Percentiles rank a stretch among this genome's conserved stretches.
Conservation (phyloP, 2,888 invertebrate genomes). For the Camptogramma bilineatum region DNA sequence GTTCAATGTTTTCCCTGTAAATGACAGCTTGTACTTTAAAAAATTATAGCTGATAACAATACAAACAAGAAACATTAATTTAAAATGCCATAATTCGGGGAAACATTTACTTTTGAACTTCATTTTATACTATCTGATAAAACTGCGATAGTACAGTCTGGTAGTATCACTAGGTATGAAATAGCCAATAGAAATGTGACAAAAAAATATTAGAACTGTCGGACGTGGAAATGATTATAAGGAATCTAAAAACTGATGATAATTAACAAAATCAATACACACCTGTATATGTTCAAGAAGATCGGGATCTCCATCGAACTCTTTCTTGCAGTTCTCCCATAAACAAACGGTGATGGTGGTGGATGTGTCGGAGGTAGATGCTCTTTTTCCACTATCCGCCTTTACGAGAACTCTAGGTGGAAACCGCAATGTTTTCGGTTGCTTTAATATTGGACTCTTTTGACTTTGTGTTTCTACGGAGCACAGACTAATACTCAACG, state of each 20-base stretch:
- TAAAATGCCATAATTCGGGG: no score
- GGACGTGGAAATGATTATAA: neutral
- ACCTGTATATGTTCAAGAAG: constrained; percentile 95
- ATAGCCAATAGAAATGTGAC: no score
- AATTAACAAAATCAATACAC: constrained; percentile 43
- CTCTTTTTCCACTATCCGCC: constrained; percentile 66
- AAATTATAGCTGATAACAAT: neutral
- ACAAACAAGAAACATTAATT: no score
- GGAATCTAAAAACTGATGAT: neutral
- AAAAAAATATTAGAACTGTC: no score
- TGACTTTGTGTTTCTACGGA: constrained; percentile 75
- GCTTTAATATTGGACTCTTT: constrained; percentile 91
- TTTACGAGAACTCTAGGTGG: constrained; percentile 85
- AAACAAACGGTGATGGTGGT: constrained; percentile 87
- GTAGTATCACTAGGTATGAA: no score
- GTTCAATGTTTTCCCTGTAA: neutral
- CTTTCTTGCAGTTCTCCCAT: constrained; percentile 93
- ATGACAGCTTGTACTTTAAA: neutral
- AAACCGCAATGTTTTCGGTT: constrained; percentile 93
- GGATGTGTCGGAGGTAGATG: constrained; percentile 76
- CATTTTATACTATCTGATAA: no score
- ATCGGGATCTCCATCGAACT: constrained; percentile 92
- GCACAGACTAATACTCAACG: constrained; percentile 76
- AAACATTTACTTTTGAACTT: no score
- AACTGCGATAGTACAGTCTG: no score